phyloP scores from a whole-genome alignment of 2,888 invertebrate species.

The Linnaemya vulpina region DNA sequence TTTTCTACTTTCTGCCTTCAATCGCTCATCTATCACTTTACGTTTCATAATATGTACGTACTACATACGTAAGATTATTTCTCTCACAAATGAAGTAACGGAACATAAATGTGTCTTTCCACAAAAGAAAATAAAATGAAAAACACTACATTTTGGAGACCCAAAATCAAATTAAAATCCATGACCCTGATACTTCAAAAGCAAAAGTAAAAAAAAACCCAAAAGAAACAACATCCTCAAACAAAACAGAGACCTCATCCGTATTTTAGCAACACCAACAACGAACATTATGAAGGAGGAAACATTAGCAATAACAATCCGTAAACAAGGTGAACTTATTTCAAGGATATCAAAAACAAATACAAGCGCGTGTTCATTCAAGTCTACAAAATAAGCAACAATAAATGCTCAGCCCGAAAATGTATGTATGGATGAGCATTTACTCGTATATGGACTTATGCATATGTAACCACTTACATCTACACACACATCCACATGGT shows the following conservation, averaged over 20 bases:
- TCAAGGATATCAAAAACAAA: slow-evolving; percentile 71
- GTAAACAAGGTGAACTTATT: slow-evolving; percentile 71
- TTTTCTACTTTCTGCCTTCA: slow-evolving; percentile 9
- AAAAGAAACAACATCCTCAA: slow-evolving; percentile 32
- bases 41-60: slow-evolving; percentile 26
- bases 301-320: slow-evolving; percentile 49
- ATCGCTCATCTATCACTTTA: not conserved
- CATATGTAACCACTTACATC: not conserved
- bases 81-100: slow-evolving; percentile 10
- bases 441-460: not conserved
- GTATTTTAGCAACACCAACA: slow-evolving; percentile 42
- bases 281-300: slow-evolving; percentile 49
- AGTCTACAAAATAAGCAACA: slow-evolving; percentile 62
- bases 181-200: slow-evolving; percentile 80
- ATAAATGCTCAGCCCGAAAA: slow-evolving; percentile 22
- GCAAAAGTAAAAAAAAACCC: slow-evolving; percentile 70
- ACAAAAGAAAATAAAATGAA: slow-evolving; percentile 7
- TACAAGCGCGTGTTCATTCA: slow-evolving; percentile 64
- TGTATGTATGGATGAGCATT: not conserved
- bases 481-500: too few species aligned
- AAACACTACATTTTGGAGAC: slow-evolving; percentile 76
- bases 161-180: slow-evolving; percentile 79
- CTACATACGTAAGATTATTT: not conserved
- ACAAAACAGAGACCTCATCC: slow-evolving; percentile 48
- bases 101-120: slow-evolving; percentile 22